A percentile compares a stretch with the other conserved stretches of the same genome.
Conservation (phyloP, 2,113 vertebrate genomes). For the Nothoprocta pentlandii region DNA sequence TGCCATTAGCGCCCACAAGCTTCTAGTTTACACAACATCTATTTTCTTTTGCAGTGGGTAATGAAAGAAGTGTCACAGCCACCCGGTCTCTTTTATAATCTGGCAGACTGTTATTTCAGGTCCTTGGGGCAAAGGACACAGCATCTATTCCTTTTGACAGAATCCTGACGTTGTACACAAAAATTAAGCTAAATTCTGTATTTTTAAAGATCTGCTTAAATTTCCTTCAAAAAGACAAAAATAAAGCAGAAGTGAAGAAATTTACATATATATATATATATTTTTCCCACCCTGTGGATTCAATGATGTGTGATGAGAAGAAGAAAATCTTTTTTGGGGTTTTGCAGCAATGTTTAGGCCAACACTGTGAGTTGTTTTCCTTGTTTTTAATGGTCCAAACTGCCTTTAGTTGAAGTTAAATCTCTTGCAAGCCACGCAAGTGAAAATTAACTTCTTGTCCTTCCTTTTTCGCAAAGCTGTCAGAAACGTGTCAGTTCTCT, state of each 20-base stretch:
- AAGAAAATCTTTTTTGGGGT: background rate
- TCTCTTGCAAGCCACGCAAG: background rate
- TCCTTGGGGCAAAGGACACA: background rate
- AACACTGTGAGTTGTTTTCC: slow-evolving; percentile 5
- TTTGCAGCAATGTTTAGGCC: background rate
- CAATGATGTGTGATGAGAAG: background rate
- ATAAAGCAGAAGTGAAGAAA: background rate
- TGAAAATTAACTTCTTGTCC: slow-evolving; percentile 14
- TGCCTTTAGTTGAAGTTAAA: background rate
- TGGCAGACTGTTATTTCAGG: background rate
- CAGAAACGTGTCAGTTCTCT: background rate
- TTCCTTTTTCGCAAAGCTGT: background rate
- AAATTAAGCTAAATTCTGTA: background rate
- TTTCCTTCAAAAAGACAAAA: background rate
- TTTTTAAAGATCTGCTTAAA: background rate
- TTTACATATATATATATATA: background rate
- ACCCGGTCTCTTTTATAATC: background rate
- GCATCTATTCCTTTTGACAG: background rate
- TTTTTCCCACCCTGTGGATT: background rate
- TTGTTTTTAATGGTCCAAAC: slow-evolving; percentile 3
- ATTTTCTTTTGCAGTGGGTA: slow-evolving; percentile 49
- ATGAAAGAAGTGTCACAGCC: slow-evolving; percentile 30
- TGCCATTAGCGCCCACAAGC: slow-evolving; percentile 56
- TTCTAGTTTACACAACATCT: slow-evolving; percentile 63
- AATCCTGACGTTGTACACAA: background rate